A percentile compares a stretch with the other conserved stretches of the same genome.
phyloP scores from a whole-genome alignment of 2,113 vertebrate species.

The Meles meles region DNA sequence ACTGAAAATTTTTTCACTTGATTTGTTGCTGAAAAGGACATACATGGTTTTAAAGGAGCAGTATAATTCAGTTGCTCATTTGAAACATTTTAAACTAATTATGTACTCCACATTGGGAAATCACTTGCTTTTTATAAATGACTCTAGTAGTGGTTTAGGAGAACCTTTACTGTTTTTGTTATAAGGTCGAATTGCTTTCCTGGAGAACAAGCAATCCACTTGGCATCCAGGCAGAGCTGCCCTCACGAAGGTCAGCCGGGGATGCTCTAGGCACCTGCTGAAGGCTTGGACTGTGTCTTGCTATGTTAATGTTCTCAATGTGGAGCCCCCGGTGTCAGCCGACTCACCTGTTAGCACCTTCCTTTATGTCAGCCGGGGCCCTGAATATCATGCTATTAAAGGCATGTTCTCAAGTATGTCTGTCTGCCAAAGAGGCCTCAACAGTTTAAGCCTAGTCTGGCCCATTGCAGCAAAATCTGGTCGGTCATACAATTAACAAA shows the following conservation, averaged over 20 bases:
- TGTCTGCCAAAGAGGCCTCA: neutral
- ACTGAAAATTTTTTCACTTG: neutral
- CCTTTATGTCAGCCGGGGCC: neutral
- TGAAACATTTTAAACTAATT: neutral
- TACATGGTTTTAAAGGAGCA: neutral
- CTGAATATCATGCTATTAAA: neutral
- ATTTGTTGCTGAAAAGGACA: neutral
- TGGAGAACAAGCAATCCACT: neutral
- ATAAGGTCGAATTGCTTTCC: neutral
- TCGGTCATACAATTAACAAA: accelerated
- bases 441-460: accelerated
- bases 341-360: neutral
- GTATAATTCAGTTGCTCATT: neutral
- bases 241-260: neutral
- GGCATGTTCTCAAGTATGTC: neutral
- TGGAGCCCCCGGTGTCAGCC: neutral
- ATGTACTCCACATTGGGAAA: neutral
- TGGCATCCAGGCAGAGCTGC: neutral
- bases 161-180: neutral
- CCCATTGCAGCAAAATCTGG: neutral
- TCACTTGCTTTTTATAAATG: neutral
- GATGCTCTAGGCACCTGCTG: accelerated
- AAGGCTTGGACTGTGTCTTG: neutral
- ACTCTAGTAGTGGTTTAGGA: neutral
- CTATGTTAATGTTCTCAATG: accelerated